Evolutionary conservation across 2,888 invertebrate genomes (phyloP), one percentile per base, ranked within the genome.

Genomic region (Anodontia alba): DNA sequence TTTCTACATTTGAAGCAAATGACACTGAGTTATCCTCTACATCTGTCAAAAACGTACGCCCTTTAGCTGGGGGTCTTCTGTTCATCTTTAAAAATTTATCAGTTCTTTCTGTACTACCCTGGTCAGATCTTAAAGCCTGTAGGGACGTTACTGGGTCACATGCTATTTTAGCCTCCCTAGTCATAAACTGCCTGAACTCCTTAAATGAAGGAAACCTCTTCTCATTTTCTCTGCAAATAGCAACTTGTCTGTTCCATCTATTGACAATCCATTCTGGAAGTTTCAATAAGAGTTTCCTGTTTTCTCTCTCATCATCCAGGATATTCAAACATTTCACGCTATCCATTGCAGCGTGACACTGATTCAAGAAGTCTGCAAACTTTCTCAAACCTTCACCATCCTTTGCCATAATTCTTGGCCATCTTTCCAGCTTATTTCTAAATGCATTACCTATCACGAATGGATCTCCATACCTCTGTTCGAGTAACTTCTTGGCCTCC

Each of bases 91-190:
- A 49, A 15, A 20, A 15, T 49, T 49, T 67, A 49, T 43, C 49
- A n/a, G n/a, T n/a, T 1, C 0, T 17, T 26, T 15, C 23, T 10
- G 1, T 23, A 8, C 12, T 23, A 31, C 23, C 31, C 62, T 51
- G 20, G 42, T 68, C 66, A 20, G 15, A 20, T 29, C 57, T 69
- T 31, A 79, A 68, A 5, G 80, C 33, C 31, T 67, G 43, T 8
- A 83, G 49, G 33, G 82, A 80, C 12, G 83, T 78, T 8, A 86
- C 71, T 1, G 83, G 87, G 69, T 87, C 73, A 62, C 83, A 85
- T 2, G 82, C 85, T 36, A 86, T 78, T 42, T 78, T 78, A 1
- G 87, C 87, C 62, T 87, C 83, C 15, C 77, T 78, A 0, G 20
- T 29, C 5, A 87, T 23, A 33, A 86, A 84, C 0, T 42, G 15